phyloP scores from a whole-genome alignment of 2,797 vertebrate species.

The Apodemus agrarius region DNA sequence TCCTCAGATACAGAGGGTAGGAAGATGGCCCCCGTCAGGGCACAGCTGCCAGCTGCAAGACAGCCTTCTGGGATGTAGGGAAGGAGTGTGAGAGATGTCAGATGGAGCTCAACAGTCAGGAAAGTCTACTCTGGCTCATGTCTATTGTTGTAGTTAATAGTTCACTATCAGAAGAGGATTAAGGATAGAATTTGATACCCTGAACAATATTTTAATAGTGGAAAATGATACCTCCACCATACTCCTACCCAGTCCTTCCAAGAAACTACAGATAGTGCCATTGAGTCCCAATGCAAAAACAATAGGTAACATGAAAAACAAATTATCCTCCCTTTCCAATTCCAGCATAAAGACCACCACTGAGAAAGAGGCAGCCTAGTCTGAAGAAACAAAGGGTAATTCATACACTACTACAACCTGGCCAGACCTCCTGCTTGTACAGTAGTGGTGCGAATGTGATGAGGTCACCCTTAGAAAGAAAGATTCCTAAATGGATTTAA shows the following conservation, averaged over 20 bases:
- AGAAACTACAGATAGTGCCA: neutral
- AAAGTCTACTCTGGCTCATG: neutral
- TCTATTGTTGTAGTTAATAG: neutral
- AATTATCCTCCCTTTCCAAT: neutral
- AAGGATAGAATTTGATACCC: neutral
- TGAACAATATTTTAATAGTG: neutral
- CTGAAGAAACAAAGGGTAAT: neutral
- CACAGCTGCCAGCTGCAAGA: neutral
- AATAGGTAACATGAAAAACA: neutral
- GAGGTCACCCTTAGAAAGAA: neutral
- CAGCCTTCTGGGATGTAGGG: neutral
- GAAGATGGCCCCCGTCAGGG: neutral
- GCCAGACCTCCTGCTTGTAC: neutral
- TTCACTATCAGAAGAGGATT: neutral
- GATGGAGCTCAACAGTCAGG: neutral
- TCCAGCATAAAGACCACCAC: neutral
- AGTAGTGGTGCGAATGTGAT: neutral
- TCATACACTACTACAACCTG: neutral
- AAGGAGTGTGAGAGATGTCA: neutral
- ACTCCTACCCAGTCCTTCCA: neutral
- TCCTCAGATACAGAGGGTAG: neutral
- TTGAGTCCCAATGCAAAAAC: neutral
- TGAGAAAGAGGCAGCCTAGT: neutral
- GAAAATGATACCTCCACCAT: neutral
- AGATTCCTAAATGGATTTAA: neutral